These are phyloP conservation scores for Cepphus grylle DNA, from an alignment of 2,113 vertebrate genomes.

Conservation along the genomic window DNA sequence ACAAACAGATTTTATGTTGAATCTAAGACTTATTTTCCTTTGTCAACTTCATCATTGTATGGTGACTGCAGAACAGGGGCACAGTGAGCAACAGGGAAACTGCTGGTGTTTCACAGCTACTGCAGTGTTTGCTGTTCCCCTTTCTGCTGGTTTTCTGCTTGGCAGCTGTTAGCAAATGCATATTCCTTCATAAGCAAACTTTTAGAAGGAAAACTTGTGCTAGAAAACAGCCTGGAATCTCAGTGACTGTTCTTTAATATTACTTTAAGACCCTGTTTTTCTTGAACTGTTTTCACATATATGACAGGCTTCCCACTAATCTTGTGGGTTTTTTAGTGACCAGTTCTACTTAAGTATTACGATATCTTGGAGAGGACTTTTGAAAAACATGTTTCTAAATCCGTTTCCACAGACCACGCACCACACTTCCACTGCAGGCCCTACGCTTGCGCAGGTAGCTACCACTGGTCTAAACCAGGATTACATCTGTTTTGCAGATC, in stretches of 20 bases:
- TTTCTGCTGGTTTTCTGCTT: not conserved
- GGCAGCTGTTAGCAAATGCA: not conserved
- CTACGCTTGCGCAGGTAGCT: not conserved
- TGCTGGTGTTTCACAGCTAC: not conserved
- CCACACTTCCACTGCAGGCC: not conserved
- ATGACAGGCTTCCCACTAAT: not conserved
- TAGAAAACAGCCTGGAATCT: not conserved
- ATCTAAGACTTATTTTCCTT: not conserved
- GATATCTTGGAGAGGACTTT: not conserved
- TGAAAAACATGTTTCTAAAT: not conserved
- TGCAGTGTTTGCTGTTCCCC: not conserved
- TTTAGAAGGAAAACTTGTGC: not conserved
- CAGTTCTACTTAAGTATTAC: not conserved
- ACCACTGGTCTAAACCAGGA: not conserved
- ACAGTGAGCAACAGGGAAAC: not conserved
- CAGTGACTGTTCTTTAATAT: not conserved
- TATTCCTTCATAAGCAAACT: not conserved
- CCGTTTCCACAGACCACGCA: not conserved
- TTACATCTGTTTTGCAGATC: not conserved
- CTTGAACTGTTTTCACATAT: not conserved
- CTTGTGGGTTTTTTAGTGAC: not conserved
- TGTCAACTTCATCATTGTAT: not conserved
- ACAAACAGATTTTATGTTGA: not conserved
- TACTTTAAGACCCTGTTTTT: not conserved
- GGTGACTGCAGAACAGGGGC: not conserved